These are phyloP conservation scores for Hydropsyche betteni DNA, from an alignment of 2,888 invertebrate genomes.

Conservation along the genomic window DNA sequence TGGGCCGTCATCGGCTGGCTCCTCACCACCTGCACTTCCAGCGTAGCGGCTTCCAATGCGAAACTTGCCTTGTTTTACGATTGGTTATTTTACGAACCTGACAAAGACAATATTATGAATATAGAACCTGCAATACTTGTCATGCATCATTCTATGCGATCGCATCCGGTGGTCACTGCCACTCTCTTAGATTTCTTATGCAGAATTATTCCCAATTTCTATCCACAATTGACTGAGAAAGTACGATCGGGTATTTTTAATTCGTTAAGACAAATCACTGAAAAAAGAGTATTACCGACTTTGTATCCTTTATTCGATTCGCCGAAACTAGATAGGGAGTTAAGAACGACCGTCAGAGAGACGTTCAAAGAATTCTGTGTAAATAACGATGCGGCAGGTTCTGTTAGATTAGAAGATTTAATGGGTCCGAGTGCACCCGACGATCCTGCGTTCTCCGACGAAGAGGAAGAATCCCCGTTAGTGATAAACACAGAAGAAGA, in stretches of 20 bases:
- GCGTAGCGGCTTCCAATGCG: conserved; percentile 88
- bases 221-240: conserved; percentile 80
- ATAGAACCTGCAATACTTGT: conserved; percentile 94
- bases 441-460: conserved; percentile 86
- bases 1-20: conserved; percentile 97
- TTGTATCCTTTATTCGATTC: conserved; percentile 88
- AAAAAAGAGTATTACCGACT: conserved; percentile 91
- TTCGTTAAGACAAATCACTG: conserved; percentile 84
- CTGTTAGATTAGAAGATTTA: conserved; percentile 63
- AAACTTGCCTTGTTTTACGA: conserved; percentile 93
- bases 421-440: conserved; percentile 59
- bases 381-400: conserved; percentile 62
- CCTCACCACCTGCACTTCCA: conserved; percentile 88
- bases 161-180: conserved; percentile 90
- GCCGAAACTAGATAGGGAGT: conserved; percentile 84
- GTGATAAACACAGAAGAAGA: conserved; percentile 66
- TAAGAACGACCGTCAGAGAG: conserved; percentile 84
- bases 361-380: conserved; percentile 92
- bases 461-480: conserved; percentile 74
- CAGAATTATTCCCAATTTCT: conserved; percentile 88
- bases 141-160: conserved; percentile 92
- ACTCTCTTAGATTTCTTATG: conserved; percentile 91
- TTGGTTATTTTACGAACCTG: conserved; percentile 91
- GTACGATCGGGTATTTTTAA: conserved; percentile 84
- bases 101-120: conserved; percentile 94